These are phyloP conservation scores for Amblyteles armatorius DNA, from an alignment of 2,888 invertebrate species.

Conservation along the genomic window DNA sequence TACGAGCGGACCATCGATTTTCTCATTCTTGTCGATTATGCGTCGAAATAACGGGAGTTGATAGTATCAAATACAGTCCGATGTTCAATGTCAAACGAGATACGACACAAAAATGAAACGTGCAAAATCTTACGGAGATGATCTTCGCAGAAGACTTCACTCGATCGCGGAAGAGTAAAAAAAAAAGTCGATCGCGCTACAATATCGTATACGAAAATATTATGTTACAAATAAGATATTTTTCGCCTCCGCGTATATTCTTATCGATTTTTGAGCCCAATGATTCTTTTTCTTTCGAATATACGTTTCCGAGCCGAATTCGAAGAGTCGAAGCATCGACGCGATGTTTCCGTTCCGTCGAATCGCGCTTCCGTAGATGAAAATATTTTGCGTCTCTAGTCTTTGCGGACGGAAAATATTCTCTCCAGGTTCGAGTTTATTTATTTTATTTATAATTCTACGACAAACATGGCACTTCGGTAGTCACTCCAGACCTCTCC, in stretches of 20 bases:
- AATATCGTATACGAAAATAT: slow-evolving; percentile 9
- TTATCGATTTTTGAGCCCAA: not conserved
- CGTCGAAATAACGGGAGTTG: slow-evolving; percentile 12
- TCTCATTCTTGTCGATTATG: not conserved
- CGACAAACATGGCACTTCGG: slow-evolving; percentile 58
- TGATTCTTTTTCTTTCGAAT: not conserved
- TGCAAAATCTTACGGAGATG: slow-evolving; percentile 15
- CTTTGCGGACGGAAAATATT: not conserved
- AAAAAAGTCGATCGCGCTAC: not conserved
- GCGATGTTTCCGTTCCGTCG: not conserved
- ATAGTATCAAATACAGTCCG: slow-evolving; percentile 36
- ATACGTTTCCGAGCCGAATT: not conserved
- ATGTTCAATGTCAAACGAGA: slow-evolving; percentile 30
- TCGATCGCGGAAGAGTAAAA: slow-evolving; percentile 16
- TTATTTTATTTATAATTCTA: slow-evolving; percentile 17
- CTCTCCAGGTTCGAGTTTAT: not conserved
- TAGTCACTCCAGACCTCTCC: not conserved
- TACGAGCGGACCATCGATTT: slow-evolving; percentile 13
- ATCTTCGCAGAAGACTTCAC: slow-evolving; percentile 59
- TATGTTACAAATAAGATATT: not conserved
- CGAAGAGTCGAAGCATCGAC: not conserved
- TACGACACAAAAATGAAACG: slow-evolving; percentile 6
- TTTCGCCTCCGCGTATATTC: not conserved
- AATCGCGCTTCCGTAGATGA: not conserved
- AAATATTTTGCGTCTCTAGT: slow-evolving; percentile 1